phyloP scores from a whole-genome alignment of 2,888 invertebrate species.

The Parnassius glacialis region DNA sequence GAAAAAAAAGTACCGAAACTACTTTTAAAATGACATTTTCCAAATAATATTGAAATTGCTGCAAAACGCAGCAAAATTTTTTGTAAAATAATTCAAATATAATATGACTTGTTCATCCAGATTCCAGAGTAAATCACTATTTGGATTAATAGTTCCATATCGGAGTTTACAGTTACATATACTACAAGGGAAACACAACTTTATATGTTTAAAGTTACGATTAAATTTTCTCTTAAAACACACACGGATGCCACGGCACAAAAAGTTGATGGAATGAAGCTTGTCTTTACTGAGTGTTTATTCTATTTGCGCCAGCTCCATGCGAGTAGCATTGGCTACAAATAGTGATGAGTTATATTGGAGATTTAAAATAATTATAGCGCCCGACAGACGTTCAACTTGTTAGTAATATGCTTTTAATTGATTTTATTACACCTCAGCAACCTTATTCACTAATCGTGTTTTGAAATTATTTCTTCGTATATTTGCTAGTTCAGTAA shows the following conservation, averaged over 20 bases:
- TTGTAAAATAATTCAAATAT: neutral
- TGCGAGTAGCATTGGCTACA: constrained; percentile 41
- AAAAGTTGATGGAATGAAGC: constrained; percentile 54
- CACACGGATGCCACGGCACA: constrained; percentile 31
- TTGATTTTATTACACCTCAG: constrained; percentile 21
- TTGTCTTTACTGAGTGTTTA: constrained; percentile 50
- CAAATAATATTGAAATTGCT: too few relatives aligned
- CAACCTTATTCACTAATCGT: constrained; percentile 3
- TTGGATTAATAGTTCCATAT: constrained; percentile 30
- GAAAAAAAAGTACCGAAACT: too few relatives aligned
- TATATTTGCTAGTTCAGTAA: too few relatives aligned
- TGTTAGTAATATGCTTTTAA: constrained; percentile 15
- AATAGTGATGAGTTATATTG: constrained; percentile 41
- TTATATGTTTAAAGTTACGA: constrained; percentile 27
- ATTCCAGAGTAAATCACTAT: constrained; percentile 30
- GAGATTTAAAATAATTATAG: constrained; percentile 33
- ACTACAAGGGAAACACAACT: constrained; percentile 27
- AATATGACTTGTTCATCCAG: constrained; percentile 20
- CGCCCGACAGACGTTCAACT: constrained; percentile 9
- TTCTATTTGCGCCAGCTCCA: constrained; percentile 48
- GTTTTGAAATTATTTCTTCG: neutral
- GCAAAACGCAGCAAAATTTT: too few relatives aligned
- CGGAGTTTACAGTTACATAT: constrained; percentile 22
- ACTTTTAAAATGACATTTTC: too few relatives aligned
- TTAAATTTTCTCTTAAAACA: constrained; percentile 26